Evolutionary conservation across 2,113 vertebrate species (phyloP).

Genomic region (Heptranchias perlo): DNA sequence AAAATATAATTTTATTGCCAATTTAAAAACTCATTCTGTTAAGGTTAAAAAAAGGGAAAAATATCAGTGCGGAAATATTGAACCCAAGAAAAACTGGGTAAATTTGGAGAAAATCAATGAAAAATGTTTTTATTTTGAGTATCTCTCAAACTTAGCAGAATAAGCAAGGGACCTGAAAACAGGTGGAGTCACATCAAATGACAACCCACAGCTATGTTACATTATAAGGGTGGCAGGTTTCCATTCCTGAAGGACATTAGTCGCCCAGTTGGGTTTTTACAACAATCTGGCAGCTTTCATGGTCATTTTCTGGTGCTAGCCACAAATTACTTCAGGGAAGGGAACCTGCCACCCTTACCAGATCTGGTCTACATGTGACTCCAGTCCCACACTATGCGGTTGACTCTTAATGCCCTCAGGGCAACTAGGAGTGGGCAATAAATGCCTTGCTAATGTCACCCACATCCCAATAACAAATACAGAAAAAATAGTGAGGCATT

Average conservation of each 20-base stretch:
- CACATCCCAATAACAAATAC: background rate
- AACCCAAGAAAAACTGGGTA: background rate
- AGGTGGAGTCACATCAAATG: background rate
- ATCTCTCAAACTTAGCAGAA: background rate
- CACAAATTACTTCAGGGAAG: background rate
- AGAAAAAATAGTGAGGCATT: background rate
- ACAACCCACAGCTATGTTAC: background rate
- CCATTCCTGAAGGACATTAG: background rate
- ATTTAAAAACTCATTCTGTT: background rate
- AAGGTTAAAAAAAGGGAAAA: background rate
- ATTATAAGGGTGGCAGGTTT: background rate
- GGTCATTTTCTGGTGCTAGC: background rate
- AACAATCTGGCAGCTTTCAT: background rate
- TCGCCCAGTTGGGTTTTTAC: background rate
- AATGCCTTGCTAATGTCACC: background rate
- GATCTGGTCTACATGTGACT: no score
- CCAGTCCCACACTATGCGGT: no score
- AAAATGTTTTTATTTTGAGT: background rate
- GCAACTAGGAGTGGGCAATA: no score
- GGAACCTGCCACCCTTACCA: no score
- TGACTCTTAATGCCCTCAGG: no score
- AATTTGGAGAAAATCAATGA: background rate
- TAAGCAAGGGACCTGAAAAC: background rate
- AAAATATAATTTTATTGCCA: no score
- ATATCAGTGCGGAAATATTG: background rate